A percentile compares a stretch with the other conserved stretches of the same genome.
Conservation (phyloP, 2,888 invertebrate species). For the Augiades crinisus region DNA sequence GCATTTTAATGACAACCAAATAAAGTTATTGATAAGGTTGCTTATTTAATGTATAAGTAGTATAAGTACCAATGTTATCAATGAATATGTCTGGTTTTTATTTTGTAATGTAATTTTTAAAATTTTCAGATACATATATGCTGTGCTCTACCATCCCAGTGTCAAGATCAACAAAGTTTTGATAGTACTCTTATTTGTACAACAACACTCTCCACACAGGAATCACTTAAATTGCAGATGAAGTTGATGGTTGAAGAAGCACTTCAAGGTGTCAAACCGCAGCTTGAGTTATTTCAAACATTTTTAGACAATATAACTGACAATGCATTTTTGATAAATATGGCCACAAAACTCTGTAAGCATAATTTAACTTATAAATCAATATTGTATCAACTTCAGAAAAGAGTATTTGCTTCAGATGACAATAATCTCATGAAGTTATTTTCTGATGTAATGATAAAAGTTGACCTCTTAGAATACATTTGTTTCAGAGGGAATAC, state of each 20-base stretch:
- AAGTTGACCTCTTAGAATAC: conserved; percentile 69
- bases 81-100: too few relatives aligned
- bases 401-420: conserved; percentile 47
- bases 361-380: conserved; percentile 53
- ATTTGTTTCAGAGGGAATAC: conserved; percentile 60
- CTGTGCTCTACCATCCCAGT: conserved; percentile 35
- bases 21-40: too few relatives aligned
- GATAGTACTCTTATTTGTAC: conserved; percentile 29
- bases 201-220: conserved; percentile 50
- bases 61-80: too few relatives aligned
- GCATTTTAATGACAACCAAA: too few relatives aligned
- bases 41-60: too few relatives aligned
- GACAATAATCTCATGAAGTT: conserved; percentile 41
- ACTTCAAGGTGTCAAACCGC: conserved; percentile 26
- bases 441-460: conserved; percentile 57
- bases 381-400: conserved; percentile 59
- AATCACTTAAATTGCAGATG: conserved; percentile 52
- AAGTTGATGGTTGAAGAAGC: conserved; percentile 41
- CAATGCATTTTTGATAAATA: conserved; percentile 48
- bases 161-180: conserved; percentile 31
- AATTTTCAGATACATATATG: conserved; percentile 44
- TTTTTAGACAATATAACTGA: conserved; percentile 61
- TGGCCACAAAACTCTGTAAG: conserved; percentile 51
- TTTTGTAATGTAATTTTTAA: background rate
- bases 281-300: conserved; percentile 46